Conservation (phyloP, 2,888 invertebrate genomes). For the Sepioteuthis lessoniana region DNA sequence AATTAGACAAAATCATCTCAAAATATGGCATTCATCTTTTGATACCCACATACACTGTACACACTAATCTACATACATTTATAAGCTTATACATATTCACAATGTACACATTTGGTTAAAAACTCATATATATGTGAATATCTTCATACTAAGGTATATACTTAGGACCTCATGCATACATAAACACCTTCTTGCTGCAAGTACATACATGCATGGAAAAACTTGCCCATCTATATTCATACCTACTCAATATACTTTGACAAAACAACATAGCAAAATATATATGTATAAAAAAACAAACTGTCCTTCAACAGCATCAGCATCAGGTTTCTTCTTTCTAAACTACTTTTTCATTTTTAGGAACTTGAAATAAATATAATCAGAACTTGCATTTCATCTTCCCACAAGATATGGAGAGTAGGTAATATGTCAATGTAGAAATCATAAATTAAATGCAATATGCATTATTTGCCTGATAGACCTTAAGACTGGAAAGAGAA, state of each 20-base stretch:
- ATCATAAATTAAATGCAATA: conserved; percentile 9
- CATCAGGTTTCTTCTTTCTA: neutral
- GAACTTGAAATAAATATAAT: neutral
- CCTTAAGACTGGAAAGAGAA: neutral
- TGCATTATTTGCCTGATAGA: neutral
- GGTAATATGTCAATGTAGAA: conserved; percentile 33
- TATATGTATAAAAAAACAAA: neutral
- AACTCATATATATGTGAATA: neutral
- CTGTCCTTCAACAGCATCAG: neutral
- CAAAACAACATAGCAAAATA: neutral
- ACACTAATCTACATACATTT: neutral
- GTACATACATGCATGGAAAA: neutral
- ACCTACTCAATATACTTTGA: neutral
- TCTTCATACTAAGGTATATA: neutral
- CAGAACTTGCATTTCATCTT: neutral
- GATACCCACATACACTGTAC: neutral
- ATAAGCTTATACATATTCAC: neutral
- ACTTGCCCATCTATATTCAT: neutral
- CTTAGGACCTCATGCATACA: neutral
- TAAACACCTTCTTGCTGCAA: neutral
- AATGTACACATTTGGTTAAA: neutral
- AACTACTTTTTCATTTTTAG: neutral
- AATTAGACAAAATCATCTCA: neutral
- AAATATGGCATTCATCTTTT: neutral
- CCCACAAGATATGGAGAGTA: neutral